Evolutionary conservation across 2,113 vertebrate species (phyloP).

Genomic region (Gobiocypris rarus): DNA sequence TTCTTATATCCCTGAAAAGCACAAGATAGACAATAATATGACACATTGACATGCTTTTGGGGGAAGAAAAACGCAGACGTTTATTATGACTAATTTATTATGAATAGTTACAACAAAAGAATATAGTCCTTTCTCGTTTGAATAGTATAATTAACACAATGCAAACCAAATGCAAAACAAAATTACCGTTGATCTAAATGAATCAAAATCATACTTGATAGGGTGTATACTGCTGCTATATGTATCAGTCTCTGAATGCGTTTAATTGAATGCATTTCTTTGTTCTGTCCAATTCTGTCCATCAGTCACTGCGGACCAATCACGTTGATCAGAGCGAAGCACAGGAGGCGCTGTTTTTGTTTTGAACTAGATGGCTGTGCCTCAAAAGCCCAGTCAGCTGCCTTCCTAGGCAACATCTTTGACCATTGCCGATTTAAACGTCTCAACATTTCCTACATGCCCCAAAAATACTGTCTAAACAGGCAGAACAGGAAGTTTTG

Average conservation of each 20-base stretch:
- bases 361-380: slow-evolving; percentile 32
- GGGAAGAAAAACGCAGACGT: not conserved
- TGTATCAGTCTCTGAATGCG: not conserved
- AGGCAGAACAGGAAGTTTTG: not conserved
- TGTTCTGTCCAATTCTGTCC: slow-evolving; percentile 19
- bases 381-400: not conserved
- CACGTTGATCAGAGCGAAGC: not conserved
- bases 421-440: not conserved
- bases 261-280: not conserved
- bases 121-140: too few relatives aligned
- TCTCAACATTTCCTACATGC: not conserved
- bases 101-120: not conserved
- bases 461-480: not conserved
- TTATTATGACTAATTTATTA: not conserved
- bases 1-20: not conserved
- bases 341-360: slow-evolving; percentile 60
- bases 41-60: not conserved
- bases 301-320: slow-evolving; percentile 69
- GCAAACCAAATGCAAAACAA: not conserved
- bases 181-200: not conserved
- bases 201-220: not conserved
- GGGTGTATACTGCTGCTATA: not conserved
- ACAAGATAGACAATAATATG: not conserved
- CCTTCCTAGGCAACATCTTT: not conserved
- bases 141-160: not conserved